Percentiles rank a stretch among this genome's conserved stretches.
phyloP scores from a whole-genome alignment of 1,140 invertebrate genomes.

The Brachionus calyciflorus region DNA sequence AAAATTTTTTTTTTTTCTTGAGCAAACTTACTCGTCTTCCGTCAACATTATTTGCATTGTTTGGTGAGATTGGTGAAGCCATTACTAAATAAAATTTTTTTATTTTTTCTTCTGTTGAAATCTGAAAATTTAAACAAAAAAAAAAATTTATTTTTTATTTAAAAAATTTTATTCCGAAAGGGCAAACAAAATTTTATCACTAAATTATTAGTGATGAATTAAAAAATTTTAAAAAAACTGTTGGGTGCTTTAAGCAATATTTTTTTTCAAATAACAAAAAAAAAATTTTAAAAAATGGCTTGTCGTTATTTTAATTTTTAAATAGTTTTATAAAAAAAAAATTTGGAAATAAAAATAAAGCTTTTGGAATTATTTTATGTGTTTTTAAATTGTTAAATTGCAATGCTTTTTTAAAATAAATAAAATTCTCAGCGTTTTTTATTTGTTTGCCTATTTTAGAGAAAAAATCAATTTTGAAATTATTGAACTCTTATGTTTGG shows the following conservation, averaged over 20 bases:
- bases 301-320: too few species aligned
- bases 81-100: not conserved
- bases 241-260: not conserved
- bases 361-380: too few species aligned
- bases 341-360: too few species aligned
- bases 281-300: too few species aligned
- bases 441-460: too few species aligned
- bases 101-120: not conserved
- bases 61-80: too few species aligned
- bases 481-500: slow-evolving; percentile 32
- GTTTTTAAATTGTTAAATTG: too few species aligned
- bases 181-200: too few species aligned
- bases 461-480: not conserved
- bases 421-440: too few species aligned
- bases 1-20: not conserved
- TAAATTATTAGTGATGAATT: not conserved
- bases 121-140: not conserved
- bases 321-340: too few species aligned
- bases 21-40: not conserved
- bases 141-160: not conserved
- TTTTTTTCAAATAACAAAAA: too few species aligned
- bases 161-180: not conserved
- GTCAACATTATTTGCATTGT: not conserved
- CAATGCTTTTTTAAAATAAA: too few species aligned
- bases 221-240: not conserved